Percentiles rank a stretch among this genome's conserved stretches.
Conservation (phyloP, 2,113 vertebrate species). For the Phrynocephalus versicolor region DNA sequence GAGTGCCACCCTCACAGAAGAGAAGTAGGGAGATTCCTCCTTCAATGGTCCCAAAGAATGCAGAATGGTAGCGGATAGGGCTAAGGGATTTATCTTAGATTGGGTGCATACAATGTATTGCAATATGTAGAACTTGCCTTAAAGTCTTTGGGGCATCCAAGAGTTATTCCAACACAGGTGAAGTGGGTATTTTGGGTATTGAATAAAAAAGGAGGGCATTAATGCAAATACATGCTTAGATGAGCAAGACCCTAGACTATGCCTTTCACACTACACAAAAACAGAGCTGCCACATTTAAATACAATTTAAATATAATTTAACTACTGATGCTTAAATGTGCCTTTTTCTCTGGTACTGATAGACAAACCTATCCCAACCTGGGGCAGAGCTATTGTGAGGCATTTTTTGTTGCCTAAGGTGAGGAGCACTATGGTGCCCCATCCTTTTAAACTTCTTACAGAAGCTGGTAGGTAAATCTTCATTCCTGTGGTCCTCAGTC, state of each 20-base stretch:
- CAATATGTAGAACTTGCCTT: no score
- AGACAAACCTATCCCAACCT: background rate
- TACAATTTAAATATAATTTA: no score
- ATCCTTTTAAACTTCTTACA: background rate
- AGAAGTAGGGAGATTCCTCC: no score
- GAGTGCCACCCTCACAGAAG: no score
- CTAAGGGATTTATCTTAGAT: no score
- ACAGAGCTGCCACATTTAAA: background rate
- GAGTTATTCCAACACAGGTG: no score
- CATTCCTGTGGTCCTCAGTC: background rate
- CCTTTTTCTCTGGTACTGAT: background rate
- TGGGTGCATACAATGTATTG: no score
- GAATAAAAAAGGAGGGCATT: background rate
- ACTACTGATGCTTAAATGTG: background rate
- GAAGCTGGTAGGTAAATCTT: background rate
- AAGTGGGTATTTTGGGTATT: no score
- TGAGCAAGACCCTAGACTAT: background rate
- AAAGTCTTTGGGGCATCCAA: no score
- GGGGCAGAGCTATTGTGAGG: background rate
- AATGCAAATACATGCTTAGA: background rate
- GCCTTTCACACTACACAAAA: background rate
- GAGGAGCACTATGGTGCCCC: background rate
- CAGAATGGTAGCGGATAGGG: no score
- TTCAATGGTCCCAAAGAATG: no score
- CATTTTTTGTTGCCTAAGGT: background rate